Evolutionary conservation across 1,140 invertebrate species (phyloP).

Genomic region (Cydia pomonella): DNA sequence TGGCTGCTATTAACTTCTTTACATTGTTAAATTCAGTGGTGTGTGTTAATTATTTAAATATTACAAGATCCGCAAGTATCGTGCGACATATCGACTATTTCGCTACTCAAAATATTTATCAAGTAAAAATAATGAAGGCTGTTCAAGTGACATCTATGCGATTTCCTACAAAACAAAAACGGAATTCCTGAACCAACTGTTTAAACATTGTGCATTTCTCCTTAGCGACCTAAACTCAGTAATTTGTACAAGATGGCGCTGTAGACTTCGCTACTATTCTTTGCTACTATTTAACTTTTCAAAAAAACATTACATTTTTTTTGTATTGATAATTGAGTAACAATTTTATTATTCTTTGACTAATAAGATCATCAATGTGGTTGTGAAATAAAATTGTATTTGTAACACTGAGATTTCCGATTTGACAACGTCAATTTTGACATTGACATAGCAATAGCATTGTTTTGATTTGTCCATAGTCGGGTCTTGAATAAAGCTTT

Average conservation of each 20-base stretch:
- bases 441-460: background rate
- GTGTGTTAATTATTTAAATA: too few relatives aligned
- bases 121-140: background rate
- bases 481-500: background rate
- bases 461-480: too few relatives aligned
- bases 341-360: too few relatives aligned
- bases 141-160: background rate
- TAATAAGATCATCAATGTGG: too few relatives aligned
- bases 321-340: too few relatives aligned
- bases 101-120: conserved; percentile 18
- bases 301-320: too few relatives aligned
- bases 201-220: background rate
- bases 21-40: background rate
- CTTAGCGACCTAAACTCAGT: background rate
- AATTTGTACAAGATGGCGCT: background rate
- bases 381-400: too few relatives aligned
- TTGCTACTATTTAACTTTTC: background rate
- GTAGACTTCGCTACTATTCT: too few relatives aligned
- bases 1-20: background rate
- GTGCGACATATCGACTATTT: conserved; percentile 23
- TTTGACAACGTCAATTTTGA: background rate
- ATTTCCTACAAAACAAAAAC: background rate
- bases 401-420: background rate
- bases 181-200: background rate
- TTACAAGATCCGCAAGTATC: background rate